A percentile compares a stretch with the other conserved stretches of the same genome.
These are phyloP conservation scores for Tetramorium simillimum DNA, from an alignment of 1,140 invertebrate genomes.

Conservation along the genomic window DNA sequence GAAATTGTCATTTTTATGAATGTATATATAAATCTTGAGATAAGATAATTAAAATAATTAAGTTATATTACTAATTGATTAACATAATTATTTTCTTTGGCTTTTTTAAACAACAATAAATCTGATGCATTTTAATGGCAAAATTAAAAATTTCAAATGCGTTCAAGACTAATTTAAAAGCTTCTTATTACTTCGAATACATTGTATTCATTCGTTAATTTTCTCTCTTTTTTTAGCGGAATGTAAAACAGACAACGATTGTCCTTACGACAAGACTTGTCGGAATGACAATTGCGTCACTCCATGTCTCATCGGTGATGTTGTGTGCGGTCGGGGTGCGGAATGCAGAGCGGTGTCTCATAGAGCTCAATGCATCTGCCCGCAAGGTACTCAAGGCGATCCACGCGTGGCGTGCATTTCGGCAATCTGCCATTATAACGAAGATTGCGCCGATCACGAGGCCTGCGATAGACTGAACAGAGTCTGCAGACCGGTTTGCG, in stretches of 20 bases:
- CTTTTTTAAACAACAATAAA: not conserved
- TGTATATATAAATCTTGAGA: not conserved
- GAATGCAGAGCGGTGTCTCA: conserved; percentile 91
- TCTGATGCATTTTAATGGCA: not conserved
- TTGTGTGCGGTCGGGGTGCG: conserved; percentile 92
- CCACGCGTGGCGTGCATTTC: conserved; percentile 92
- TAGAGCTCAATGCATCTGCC: conserved; percentile 92
- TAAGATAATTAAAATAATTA: too few relatives aligned
- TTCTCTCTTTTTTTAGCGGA: conserved; percentile 88
- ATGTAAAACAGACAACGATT: conserved; percentile 93
- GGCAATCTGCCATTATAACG: conserved; percentile 94
- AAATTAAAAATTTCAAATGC: not conserved
- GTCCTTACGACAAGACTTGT: conserved; percentile 94
- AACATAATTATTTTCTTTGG: not conserved
- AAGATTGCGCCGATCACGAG: conserved; percentile 95
- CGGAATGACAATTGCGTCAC: conserved; percentile 92
- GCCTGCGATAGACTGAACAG: conserved; percentile 94
- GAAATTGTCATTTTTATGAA: not conserved
- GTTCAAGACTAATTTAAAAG: not conserved
- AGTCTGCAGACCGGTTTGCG: conserved; percentile 93
- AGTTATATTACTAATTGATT: too few relatives aligned
- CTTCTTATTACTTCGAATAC: conserved; percentile 9
- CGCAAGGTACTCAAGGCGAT: conserved; percentile 93
- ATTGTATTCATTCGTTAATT: not conserved
- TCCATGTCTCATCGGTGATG: conserved; percentile 89